These are phyloP conservation scores for Amphiura filiformis DNA, from an alignment of 35 echinoderm and acorn worm genomes.

Conservation along the genomic window DNA sequence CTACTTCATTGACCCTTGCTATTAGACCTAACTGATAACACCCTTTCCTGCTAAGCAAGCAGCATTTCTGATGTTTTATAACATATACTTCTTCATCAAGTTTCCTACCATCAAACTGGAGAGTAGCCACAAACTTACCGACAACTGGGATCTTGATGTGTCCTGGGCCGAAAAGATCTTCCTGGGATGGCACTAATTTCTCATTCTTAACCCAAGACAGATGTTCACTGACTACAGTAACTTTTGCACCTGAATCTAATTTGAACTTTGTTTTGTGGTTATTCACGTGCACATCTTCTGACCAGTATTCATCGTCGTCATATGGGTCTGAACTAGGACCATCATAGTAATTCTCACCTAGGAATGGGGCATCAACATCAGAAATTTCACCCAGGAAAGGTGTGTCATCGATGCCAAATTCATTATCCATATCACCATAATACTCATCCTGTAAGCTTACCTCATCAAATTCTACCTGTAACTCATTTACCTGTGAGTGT, in stretches of 20 bases:
- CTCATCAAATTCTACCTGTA: neutral
- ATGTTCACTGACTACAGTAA: slow-evolving; percentile 2
- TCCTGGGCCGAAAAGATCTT: no score
- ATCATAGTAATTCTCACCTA: slow-evolving; percentile 7
- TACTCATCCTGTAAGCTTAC: neutral
- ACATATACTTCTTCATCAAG: slow-evolving; percentile 38
- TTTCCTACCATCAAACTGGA: no score
- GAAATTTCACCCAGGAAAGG: slow-evolving; percentile 15
- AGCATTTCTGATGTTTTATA: slow-evolving; percentile 23
- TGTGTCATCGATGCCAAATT: neutral
- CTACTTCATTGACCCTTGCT: slow-evolving; percentile 17
- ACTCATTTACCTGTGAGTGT: neutral
- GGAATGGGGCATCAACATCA: neutral
- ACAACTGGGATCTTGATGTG: no score
- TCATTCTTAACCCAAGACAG: no score
- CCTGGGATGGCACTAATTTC: no score
- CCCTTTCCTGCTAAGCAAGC: slow-evolving; percentile 27
- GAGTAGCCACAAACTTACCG: no score
- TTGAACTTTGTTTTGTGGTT: slow-evolving; percentile 1
- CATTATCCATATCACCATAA: neutral
- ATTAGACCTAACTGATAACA: slow-evolving; percentile 29
- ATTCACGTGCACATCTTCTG: neutral
- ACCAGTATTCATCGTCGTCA: slow-evolving; percentile 1
- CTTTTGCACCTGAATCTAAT: slow-evolving; percentile 11
- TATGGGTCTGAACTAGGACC: no score